Percentiles rank a stretch among this genome's conserved stretches.
These are phyloP conservation scores for Dioctria linearis DNA, from an alignment of 2,888 invertebrate species.

Conservation along the genomic window DNA sequence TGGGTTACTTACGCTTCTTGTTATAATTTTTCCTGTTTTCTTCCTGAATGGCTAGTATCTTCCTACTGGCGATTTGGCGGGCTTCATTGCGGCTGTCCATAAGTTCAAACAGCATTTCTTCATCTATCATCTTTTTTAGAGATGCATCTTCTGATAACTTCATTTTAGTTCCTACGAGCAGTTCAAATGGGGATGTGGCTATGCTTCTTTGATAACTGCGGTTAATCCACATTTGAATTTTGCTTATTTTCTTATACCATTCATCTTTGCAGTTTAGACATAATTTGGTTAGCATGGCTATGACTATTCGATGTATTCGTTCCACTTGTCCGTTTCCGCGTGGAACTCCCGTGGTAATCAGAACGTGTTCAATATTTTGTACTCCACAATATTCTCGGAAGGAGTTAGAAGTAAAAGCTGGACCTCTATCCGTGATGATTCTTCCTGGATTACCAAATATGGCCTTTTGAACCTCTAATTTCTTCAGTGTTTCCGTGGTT, in stretches of 20 bases:
- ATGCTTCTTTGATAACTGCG: background rate
- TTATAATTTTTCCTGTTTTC: background rate
- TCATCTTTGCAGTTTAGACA: background rate
- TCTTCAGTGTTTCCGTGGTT: background rate
- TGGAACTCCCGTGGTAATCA: background rate
- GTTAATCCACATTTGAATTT: background rate
- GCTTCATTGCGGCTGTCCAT: background rate
- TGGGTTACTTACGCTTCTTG: background rate
- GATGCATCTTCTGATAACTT: background rate
- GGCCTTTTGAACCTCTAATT: background rate
- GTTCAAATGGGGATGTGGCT: background rate
- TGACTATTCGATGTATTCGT: background rate
- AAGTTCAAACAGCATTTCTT: background rate
- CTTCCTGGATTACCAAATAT: background rate
- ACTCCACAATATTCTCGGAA: background rate
- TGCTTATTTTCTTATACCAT: background rate
- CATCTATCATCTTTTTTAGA: background rate
- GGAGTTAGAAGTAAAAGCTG: background rate
- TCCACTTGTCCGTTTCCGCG: background rate
- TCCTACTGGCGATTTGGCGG: no score
- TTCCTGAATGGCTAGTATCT: no score
- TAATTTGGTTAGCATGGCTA: background rate
- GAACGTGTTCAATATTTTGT: background rate
- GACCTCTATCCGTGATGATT: background rate
- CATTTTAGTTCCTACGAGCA: background rate